These are phyloP conservation scores for Villa cingulata DNA, from an alignment of 2,888 invertebrate species.

Conservation along the genomic window DNA sequence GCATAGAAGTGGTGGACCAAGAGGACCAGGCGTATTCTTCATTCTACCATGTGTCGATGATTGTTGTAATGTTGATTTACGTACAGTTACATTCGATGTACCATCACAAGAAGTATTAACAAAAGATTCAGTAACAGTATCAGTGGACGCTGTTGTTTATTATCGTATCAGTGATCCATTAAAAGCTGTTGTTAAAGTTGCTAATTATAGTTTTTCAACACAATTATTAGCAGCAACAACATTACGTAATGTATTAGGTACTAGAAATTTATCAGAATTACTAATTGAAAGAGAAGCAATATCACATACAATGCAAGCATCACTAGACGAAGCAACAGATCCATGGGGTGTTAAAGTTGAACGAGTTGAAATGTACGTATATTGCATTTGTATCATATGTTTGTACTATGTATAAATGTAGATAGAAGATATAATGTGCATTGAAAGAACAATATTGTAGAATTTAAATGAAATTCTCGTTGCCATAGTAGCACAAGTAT, in stretches of 20 bases:
- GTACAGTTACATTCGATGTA: conserved; percentile 91
- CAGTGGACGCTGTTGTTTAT: conserved; percentile 82
- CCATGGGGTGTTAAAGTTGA: conserved; percentile 92
- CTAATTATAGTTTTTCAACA: conserved; percentile 71
- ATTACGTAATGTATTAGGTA: conserved; percentile 80
- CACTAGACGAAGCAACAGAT: conserved; percentile 65
- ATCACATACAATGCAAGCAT: conserved; percentile 77
- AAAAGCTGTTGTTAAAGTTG: conserved; percentile 58
- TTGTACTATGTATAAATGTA: not conserved
- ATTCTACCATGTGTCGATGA: conserved; percentile 88
- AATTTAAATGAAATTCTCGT: too few relatives aligned
- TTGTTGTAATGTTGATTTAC: conserved; percentile 81
- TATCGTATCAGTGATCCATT: conserved; percentile 68
- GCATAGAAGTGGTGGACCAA: conserved; percentile 52
- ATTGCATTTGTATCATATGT: too few relatives aligned
- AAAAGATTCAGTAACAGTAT: conserved; percentile 89
- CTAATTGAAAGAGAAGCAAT: conserved; percentile 84
- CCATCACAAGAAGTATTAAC: conserved; percentile 93
- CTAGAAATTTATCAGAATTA: conserved; percentile 80
- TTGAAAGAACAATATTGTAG: too few relatives aligned
- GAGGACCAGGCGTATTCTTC: conserved; percentile 86
- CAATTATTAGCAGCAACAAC: conserved; percentile 72
- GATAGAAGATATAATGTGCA: too few relatives aligned
- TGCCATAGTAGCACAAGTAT: too few relatives aligned
- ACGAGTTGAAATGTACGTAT: conserved; percentile 82